A percentile compares a stretch with the other conserved stretches of the same genome.
phyloP scores from a whole-genome alignment of 2,113 vertebrate species.

The Hippocampus mohnikei region DNA sequence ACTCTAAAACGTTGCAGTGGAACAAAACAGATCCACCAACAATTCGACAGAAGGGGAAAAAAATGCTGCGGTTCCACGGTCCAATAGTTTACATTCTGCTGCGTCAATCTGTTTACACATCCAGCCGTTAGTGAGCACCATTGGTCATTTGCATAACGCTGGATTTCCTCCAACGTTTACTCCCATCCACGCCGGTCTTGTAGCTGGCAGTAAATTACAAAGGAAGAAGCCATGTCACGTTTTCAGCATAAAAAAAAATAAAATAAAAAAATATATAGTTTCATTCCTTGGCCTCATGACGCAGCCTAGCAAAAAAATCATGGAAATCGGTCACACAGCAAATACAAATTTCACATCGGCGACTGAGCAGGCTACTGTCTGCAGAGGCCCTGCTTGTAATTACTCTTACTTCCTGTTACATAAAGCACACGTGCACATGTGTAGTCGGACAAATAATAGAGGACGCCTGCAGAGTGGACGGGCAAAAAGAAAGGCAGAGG shows the following conservation, averaged over 20 bases:
- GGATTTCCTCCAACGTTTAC: background rate
- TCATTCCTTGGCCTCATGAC: background rate
- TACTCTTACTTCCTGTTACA: slow-evolving; percentile 6
- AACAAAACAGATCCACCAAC: background rate
- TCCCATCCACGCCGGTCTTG: background rate
- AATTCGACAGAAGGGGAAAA: background rate
- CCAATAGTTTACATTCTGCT: too few relatives aligned
- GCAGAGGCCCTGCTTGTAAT: slow-evolving; percentile 4
- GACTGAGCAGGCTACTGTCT: background rate
- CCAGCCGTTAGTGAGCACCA: too few relatives aligned
- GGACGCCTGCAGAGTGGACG: slow-evolving; percentile 23
- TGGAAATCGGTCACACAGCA: background rate
- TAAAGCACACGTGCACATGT: slow-evolving; percentile 6
- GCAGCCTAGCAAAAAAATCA: background rate
- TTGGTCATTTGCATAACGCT: too few relatives aligned
- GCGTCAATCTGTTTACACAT: too few relatives aligned
- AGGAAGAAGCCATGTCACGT: background rate
- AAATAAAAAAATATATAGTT: too few relatives aligned
- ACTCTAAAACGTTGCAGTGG: background rate
- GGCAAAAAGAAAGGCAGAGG: slow-evolving; percentile 15
- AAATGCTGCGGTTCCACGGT: too few relatives aligned
- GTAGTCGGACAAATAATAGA: slow-evolving; percentile 7
- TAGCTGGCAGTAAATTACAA: background rate
- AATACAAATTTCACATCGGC: background rate
- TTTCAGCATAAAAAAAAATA: background rate